Evolutionary conservation across 2,888 invertebrate genomes (phyloP).

Genomic region (Sarcophaga caerulescens): DNA sequence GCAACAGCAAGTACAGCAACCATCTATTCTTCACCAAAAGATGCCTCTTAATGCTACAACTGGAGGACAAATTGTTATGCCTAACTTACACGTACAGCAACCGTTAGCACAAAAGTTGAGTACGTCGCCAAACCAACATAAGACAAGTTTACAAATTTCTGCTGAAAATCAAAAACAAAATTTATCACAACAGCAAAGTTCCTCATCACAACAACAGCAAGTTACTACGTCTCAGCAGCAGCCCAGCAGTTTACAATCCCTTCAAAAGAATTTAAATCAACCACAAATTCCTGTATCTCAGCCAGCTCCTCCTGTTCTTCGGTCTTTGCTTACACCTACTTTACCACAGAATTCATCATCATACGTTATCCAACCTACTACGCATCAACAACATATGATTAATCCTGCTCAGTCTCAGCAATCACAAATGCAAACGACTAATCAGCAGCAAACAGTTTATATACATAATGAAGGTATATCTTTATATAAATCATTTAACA

Average conservation of each 20-base stretch:
- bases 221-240: conserved; percentile 19
- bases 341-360: conserved; percentile 47
- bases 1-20: conserved; percentile 55
- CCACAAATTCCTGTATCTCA: conserved; percentile 62
- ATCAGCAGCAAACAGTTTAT: conserved; percentile 47
- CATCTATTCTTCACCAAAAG: conserved; percentile 52
- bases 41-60: conserved; percentile 63
- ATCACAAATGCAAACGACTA: conserved; percentile 28
- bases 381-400: conserved; percentile 51
- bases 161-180: conserved; percentile 16
- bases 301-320: conserved; percentile 46
- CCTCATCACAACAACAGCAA: conserved; percentile 44
- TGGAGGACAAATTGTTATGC: conserved; percentile 68
- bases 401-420: conserved; percentile 37
- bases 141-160: conserved; percentile 61
- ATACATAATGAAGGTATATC: conserved; percentile 49
- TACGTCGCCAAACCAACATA: conserved; percentile 69
- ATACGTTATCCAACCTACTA: conserved; percentile 53
- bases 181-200: conserved; percentile 67
- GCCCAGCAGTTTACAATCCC: conserved; percentile 68
- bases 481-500: not conserved
- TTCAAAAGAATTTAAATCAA: conserved; percentile 16
- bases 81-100: conserved; percentile 56
- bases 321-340: conserved; percentile 29
- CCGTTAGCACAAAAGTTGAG: conserved; percentile 65